These are phyloP conservation scores for Zaprionus taronus DNA, from an alignment of 1,140 invertebrate genomes.

Conservation along the genomic window DNA sequence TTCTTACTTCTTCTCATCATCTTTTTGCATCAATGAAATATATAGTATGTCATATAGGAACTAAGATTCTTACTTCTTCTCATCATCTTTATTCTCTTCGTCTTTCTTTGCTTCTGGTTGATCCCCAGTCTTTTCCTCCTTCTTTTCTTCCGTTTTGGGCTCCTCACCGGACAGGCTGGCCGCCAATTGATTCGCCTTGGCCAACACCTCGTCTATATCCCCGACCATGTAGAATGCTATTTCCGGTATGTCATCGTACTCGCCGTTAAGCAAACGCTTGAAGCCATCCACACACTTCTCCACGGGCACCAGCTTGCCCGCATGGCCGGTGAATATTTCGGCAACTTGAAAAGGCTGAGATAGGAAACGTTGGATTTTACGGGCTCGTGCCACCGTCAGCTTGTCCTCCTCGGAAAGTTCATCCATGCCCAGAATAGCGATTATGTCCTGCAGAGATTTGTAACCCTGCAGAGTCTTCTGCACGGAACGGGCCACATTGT, in stretches of 20 bases:
- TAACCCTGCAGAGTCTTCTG: slow-evolving; percentile 93
- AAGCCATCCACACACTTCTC: slow-evolving; percentile 86
- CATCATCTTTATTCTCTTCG: background rate
- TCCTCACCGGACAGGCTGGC: slow-evolving; percentile 55
- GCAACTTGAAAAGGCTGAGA: slow-evolving; percentile 93
- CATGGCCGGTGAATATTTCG: slow-evolving; percentile 89
- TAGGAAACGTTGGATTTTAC: slow-evolving; percentile 93
- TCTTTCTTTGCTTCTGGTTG: slow-evolving; percentile 10
- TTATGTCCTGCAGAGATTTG: slow-evolving; percentile 92
- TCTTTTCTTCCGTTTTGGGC: slow-evolving; percentile 6
- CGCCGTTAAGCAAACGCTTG: slow-evolving; percentile 87
- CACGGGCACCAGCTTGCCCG: slow-evolving; percentile 87
- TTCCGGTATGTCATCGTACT: slow-evolving; percentile 93
- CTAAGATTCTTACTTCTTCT: background rate
- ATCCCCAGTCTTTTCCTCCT: background rate
- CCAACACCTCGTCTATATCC: slow-evolving; percentile 90
- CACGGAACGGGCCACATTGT: slow-evolving; percentile 90
- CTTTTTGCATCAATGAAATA: background rate
- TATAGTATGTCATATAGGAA: background rate
- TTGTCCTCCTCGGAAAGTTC: slow-evolving; percentile 94
- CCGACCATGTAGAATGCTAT: slow-evolving; percentile 96
- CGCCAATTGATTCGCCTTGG: slow-evolving; percentile 90
- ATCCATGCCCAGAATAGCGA: slow-evolving; percentile 94
- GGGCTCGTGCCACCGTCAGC: slow-evolving; percentile 91
- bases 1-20: slow-evolving; percentile 32